Conservation (phyloP, 1,140 invertebrate genomes). For the Platorchestia sp. region DNA sequence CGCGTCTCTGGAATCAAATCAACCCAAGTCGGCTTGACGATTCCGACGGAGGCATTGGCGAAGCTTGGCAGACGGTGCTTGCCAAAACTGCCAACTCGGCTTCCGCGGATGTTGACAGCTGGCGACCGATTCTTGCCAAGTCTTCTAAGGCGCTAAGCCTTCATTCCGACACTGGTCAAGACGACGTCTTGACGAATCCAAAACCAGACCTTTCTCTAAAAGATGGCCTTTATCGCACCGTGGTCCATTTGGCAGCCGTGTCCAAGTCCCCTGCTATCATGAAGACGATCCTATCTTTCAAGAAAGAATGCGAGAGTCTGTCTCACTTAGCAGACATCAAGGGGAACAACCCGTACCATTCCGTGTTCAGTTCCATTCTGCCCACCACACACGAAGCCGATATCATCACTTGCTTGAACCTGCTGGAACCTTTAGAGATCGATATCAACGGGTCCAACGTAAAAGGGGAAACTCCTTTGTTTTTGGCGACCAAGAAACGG, state of each 20-base stretch:
- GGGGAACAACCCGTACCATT: conserved; percentile 58
- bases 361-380: conserved; percentile 44
- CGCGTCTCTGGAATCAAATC: not conserved
- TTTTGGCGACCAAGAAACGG: conserved; percentile 56
- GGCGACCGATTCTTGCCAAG: not conserved
- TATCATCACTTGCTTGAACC: conserved; percentile 22
- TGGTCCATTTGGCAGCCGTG: conserved; percentile 61
- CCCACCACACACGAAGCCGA: conserved; percentile 47
- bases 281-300: conserved; percentile 35
- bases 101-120: not conserved
- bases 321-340: conserved; percentile 7
- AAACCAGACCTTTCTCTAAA: conserved; percentile 51
- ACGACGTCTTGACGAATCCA: not conserved
- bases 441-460: conserved; percentile 57
- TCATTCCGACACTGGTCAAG: conserved; percentile 14
- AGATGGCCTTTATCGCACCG: conserved; percentile 53
- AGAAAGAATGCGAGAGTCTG: not conserved
- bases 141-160: not conserved
- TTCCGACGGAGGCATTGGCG: not conserved
- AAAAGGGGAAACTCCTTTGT: conserved; percentile 57
- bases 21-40: not conserved
- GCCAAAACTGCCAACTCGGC: conserved; percentile 1
- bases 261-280: conserved; percentile 42
- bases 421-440: conserved; percentile 52
- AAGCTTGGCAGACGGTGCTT: not conserved